These are phyloP conservation scores for Watsonalla binaria DNA, from an alignment of 2,888 invertebrate genomes.

Conservation along the genomic window DNA sequence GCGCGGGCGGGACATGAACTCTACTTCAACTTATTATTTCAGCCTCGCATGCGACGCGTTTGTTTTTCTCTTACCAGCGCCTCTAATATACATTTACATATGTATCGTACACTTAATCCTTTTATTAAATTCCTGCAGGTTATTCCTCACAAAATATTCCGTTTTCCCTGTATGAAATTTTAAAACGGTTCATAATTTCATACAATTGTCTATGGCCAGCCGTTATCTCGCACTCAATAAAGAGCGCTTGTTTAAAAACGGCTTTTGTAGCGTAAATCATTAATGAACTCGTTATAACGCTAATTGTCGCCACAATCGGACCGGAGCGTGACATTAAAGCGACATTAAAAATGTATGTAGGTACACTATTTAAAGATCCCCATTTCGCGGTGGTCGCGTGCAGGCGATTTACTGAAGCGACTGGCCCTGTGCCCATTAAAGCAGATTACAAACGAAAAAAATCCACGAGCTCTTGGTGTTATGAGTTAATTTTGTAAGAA, in stretches of 20 bases:
- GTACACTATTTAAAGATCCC: conserved; percentile 71
- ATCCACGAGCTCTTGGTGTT: conserved; percentile 71
- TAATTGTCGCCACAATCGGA: conserved; percentile 70
- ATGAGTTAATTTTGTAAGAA: conserved; percentile 78
- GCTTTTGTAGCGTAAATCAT: conserved; percentile 31
- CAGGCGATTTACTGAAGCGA: conserved; percentile 69
- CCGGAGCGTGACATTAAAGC: conserved; percentile 63
- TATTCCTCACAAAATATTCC: conserved; percentile 35
- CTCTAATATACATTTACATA: conserved; percentile 54
- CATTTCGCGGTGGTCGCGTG: conserved; percentile 68
- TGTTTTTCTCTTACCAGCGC: conserved; percentile 62
- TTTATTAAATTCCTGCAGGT: conserved; percentile 60
- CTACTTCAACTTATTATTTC: conserved; percentile 73
- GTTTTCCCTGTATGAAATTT: conserved; percentile 23
- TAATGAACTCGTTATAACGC: conserved; percentile 69
- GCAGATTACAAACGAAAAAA: conserved; percentile 72
- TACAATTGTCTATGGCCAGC: conserved; percentile 15
- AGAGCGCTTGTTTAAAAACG: conserved; percentile 24
- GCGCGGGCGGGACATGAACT: conserved; percentile 59
- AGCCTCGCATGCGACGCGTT: conserved; percentile 60
- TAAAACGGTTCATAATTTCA: conserved; percentile 12
- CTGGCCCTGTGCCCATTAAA: conserved; percentile 76
- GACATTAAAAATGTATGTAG: conserved; percentile 69
- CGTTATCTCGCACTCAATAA: conserved; percentile 28
- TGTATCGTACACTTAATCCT: conserved; percentile 55